These are phyloP conservation scores for Zosterops pallidus DNA, from an alignment of 2,113 vertebrate genomes.

Conservation along the genomic window DNA sequence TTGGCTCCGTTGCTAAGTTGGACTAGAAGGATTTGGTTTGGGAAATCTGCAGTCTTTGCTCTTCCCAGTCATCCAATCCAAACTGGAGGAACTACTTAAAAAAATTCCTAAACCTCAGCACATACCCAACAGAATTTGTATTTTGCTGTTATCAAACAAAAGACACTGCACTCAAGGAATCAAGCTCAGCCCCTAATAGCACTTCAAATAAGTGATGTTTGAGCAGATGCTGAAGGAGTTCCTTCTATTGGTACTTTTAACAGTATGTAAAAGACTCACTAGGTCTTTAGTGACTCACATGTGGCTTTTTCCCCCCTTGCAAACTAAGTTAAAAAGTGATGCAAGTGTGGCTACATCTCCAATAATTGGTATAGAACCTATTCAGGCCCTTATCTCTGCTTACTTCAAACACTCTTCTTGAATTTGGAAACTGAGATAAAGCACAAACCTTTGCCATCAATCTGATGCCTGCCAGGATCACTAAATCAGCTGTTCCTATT, in stretches of 20 bases:
- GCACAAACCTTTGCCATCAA: not conserved
- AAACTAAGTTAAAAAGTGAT: not conserved
- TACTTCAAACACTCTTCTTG: not conserved
- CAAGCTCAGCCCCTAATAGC: fast-evolving
- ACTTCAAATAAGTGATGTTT: not conserved
- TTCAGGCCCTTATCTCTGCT: not conserved
- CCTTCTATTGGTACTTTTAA: not conserved
- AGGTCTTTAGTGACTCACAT: not conserved
- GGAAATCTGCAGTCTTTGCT: not conserved
- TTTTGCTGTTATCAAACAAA: not conserved
- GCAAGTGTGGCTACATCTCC: not conserved
- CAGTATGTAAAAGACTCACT: not conserved
- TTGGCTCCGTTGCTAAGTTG: not conserved
- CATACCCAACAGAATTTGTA: not conserved
- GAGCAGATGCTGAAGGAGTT: not conserved
- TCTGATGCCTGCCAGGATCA: not conserved
- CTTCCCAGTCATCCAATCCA: not conserved
- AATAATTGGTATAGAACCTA: not conserved
- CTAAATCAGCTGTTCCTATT: not conserved
- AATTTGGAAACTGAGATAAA: not conserved
- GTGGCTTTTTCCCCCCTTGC: fast-evolving
- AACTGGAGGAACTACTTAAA: not conserved
- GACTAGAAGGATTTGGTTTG: not conserved
- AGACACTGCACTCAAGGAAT: not conserved
- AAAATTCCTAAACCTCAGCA: not conserved